Evolutionary conservation across 2,113 vertebrate species (phyloP).

Genomic region (Callipepla californica): DNA sequence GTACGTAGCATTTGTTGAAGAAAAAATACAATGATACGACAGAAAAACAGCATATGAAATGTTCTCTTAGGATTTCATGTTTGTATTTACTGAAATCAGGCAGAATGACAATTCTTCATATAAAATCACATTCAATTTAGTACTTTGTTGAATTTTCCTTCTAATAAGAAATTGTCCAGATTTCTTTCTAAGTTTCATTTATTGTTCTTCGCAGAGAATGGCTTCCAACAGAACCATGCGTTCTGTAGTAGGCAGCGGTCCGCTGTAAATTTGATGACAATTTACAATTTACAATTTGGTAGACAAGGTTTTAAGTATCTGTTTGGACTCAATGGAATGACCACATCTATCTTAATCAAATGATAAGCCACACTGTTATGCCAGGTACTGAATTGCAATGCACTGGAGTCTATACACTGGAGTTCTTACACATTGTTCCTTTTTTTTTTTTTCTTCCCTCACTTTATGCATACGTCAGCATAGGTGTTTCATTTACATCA

Average conservation of each 20-base stretch:
- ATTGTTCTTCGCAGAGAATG: neutral
- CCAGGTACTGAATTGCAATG: neutral
- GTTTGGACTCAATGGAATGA: neutral
- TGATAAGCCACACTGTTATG: neutral
- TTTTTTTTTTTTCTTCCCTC: neutral
- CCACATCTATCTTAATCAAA: neutral
- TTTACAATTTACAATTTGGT: neutral
- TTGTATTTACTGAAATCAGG: neutral
- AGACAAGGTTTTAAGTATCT: neutral
- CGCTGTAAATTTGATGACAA: neutral
- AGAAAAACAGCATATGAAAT: neutral
- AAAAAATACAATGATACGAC: neutral
- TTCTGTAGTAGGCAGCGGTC: neutral
- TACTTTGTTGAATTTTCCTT: neutral
- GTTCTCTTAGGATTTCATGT: neutral
- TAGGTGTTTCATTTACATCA: neutral
- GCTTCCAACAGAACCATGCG: accelerated
- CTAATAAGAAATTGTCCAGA: neutral
- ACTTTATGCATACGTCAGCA: neutral
- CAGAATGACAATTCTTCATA: neutral
- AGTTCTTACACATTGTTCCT: neutral
- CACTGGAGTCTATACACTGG: accelerated
- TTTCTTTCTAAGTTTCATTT: neutral
- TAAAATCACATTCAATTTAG: neutral
- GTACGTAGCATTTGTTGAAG: neutral